phyloP scores from a whole-genome alignment of 1,140 invertebrate genomes.

The Gryon sp. region DNA sequence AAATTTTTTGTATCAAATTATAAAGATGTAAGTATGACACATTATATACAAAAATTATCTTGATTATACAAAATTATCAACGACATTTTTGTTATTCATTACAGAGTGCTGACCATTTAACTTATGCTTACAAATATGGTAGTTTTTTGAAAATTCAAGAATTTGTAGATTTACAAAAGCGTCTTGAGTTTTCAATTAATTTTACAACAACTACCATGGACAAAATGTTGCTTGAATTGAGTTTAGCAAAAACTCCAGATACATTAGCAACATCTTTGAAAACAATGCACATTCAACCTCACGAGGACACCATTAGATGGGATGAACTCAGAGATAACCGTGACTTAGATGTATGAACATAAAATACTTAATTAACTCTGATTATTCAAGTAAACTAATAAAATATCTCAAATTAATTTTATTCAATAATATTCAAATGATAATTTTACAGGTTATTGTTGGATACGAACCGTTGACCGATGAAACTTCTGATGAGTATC shows the following conservation, averaged over 20 bases:
- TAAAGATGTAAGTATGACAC: slow-evolving; percentile 86
- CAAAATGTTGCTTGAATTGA: slow-evolving; percentile 88
- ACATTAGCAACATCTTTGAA: slow-evolving; percentile 68
- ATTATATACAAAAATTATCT: too few species aligned
- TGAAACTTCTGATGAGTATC: slow-evolving; percentile 61
- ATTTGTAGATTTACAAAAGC: slow-evolving; percentile 91
- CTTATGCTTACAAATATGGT: slow-evolving; percentile 95
- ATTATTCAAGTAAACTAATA: too few species aligned
- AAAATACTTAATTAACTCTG: not conserved
- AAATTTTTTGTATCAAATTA: slow-evolving; percentile 93
- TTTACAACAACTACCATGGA: slow-evolving; percentile 88
- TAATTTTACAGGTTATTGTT: slow-evolving; percentile 70
- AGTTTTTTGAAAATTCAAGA: slow-evolving; percentile 95
- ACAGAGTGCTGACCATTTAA: slow-evolving; percentile 93
- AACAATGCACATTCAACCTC: slow-evolving; percentile 81
- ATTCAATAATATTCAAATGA: too few species aligned
- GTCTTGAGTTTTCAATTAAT: slow-evolving; percentile 91
- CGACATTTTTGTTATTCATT: slow-evolving; percentile 62
- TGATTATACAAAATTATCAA: too few species aligned
- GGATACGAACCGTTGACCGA: slow-evolving; percentile 73
- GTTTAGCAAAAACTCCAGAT: slow-evolving; percentile 77
- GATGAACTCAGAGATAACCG: slow-evolving; percentile 81
- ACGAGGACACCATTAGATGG: slow-evolving; percentile 80
- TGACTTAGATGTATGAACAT: slow-evolving; percentile 78
- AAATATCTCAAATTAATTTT: too few species aligned